These are phyloP conservation scores for Sitodiplosis mosellana DNA, from an alignment of 1,140 invertebrate genomes.

Conservation along the genomic window DNA sequence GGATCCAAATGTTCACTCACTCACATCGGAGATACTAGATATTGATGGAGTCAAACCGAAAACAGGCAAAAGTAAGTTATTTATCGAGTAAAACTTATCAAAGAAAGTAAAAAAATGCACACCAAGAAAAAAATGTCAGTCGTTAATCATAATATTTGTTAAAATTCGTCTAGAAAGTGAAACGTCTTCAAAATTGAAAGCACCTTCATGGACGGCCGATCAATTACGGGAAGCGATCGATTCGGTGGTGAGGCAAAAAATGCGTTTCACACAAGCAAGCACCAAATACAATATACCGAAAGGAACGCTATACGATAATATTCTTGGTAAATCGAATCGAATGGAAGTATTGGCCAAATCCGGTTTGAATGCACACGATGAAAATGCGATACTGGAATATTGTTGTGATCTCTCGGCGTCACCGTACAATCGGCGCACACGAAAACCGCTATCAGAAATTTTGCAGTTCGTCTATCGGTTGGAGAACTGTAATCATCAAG, in stretches of 20 bases:
- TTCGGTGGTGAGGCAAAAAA: constrained; percentile 51
- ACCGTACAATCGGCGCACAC: constrained; percentile 51
- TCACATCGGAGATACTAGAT: too few relatives aligned
- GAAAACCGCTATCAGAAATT: constrained; percentile 44
- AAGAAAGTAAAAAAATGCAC: too few relatives aligned
- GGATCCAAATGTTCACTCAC: too few relatives aligned
- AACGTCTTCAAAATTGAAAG: constrained; percentile 36
- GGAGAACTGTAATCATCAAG: constrained; percentile 35
- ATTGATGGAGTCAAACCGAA: too few relatives aligned
- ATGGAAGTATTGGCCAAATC: constrained; percentile 56
- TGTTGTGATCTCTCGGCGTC: constrained; percentile 53
- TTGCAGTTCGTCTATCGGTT: constrained; percentile 44
- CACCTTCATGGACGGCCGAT: constrained; percentile 53
- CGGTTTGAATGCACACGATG: constrained; percentile 37
- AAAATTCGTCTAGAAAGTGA: neutral
- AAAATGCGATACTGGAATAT: constrained; percentile 46
- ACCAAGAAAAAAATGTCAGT: too few relatives aligned
- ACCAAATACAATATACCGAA: constrained; percentile 53
- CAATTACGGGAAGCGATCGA: constrained; percentile 57
- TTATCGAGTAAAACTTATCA: too few relatives aligned
- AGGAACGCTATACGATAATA: constrained; percentile 60
- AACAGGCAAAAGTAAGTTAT: too few relatives aligned
- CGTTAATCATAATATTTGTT: too few relatives aligned
- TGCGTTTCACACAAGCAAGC: constrained; percentile 58
- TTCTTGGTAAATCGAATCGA: constrained; percentile 54